A percentile compares a stretch with the other conserved stretches of the same genome.
Conservation (phyloP, 2,113 vertebrate genomes). For the Callocephalon fimbriatum region DNA sequence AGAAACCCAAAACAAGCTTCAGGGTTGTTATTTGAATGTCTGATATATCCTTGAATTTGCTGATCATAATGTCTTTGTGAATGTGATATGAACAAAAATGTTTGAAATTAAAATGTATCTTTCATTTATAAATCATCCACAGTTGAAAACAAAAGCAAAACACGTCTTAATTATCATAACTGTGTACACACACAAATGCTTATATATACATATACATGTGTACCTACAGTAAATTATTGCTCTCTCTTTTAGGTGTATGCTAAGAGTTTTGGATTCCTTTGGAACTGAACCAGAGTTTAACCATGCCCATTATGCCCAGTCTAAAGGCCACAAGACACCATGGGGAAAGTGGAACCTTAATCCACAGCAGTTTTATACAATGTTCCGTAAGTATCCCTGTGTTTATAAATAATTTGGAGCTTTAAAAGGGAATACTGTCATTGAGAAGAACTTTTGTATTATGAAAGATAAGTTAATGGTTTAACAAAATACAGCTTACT, state of each 20-base stretch:
- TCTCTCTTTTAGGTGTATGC: conserved; percentile 89
- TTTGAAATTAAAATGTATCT: neutral
- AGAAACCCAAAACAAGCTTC: neutral
- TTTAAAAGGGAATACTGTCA: neutral
- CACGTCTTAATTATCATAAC: neutral
- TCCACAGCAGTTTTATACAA: conserved; percentile 98
- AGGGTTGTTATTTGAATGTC: neutral
- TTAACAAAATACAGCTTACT: neutral
- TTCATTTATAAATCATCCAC: neutral
- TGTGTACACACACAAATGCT: neutral
- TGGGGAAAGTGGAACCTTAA: conserved; percentile 99
- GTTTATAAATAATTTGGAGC: neutral
- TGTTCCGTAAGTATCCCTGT: conserved; percentile 92
- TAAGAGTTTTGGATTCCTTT: conserved; percentile 95
- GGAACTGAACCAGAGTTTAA: conserved; percentile 99
- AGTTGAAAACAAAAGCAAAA: neutral
- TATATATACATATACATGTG: neutral
- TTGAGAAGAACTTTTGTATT: neutral
- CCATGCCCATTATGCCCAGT: conserved; percentile 96
- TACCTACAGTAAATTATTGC: neutral
- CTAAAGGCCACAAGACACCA: conserved; percentile 97
- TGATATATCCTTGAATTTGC: neutral
- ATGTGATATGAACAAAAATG: neutral
- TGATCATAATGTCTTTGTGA: neutral
- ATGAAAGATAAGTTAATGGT: neutral